These are phyloP conservation scores for Enteromius paludinosus DNA, from an alignment of 2,797 vertebrate genomes.

Conservation along the genomic window DNA sequence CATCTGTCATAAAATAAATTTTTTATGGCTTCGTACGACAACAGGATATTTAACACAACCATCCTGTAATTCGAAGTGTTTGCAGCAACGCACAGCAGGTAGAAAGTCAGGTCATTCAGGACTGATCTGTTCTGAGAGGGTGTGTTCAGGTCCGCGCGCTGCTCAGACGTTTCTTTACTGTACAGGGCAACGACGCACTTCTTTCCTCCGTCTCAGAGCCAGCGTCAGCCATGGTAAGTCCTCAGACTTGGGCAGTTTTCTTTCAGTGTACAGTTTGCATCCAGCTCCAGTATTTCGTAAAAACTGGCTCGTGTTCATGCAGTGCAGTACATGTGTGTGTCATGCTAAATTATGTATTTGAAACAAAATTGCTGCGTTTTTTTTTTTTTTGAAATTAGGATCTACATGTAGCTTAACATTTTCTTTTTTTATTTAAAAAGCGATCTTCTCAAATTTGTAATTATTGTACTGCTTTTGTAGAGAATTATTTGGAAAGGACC, in stretches of 20 bases:
- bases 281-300: background rate
- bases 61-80: background rate
- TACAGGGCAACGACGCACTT: background rate
- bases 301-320: background rate
- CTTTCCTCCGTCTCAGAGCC: background rate
- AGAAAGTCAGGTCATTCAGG: background rate
- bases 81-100: background rate
- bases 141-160: conserved; percentile 7
- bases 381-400: too few species aligned
- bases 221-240: conserved; percentile 43
- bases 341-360: background rate
- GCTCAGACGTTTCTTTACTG: background rate
- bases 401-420: background rate
- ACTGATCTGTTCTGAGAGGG: conserved; percentile 11
- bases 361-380: too few species aligned
- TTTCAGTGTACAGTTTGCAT: background rate
- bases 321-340: background rate
- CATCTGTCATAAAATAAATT: conserved; percentile 2
- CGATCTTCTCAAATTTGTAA: background rate
- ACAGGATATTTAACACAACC: background rate
- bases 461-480: background rate
- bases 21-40: background rate
- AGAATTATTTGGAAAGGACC: background rate
- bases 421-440: background rate
- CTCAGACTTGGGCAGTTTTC: background rate